Evolutionary conservation across 2,797 vertebrate species (phyloP).

Genomic region (Trichosurus vulpecula): DNA sequence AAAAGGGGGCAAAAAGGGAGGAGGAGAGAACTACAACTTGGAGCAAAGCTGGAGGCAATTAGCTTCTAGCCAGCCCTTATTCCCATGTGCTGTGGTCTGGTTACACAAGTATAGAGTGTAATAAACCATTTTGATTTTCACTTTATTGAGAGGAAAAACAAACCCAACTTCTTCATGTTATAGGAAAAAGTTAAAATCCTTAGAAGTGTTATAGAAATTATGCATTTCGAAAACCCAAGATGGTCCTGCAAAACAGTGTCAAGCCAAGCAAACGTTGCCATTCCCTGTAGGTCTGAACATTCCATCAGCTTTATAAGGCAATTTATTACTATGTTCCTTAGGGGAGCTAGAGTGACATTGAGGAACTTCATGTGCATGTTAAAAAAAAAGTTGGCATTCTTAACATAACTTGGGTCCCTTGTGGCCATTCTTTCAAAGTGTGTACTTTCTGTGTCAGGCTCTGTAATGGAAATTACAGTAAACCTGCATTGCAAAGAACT

Average conservation of each 20-base stretch:
- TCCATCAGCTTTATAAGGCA: background rate
- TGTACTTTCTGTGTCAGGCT: background rate
- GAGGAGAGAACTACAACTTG: background rate
- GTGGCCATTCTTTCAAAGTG: background rate
- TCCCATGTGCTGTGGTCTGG: background rate
- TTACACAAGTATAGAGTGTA: slow-evolving; percentile 19
- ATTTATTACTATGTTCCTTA: background rate
- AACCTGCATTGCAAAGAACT: background rate
- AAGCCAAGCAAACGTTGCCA: background rate
- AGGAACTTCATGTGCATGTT: background rate
- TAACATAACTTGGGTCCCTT: background rate
- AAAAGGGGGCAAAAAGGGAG: background rate
- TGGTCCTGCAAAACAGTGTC: background rate
- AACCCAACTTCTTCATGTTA: background rate
- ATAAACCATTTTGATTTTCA: slow-evolving; percentile 31
- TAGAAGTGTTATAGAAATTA: background rate
- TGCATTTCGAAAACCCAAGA: background rate
- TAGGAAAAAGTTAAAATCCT: background rate
- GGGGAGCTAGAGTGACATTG: background rate
- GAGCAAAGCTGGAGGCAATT: background rate
- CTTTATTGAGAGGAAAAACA: slow-evolving; percentile 16
- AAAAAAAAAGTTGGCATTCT: background rate
- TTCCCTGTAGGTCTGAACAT: background rate
- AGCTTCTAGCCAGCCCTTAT: background rate
- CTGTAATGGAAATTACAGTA: slow-evolving; percentile 1